Conservation (phyloP, 2,888 invertebrate genomes). For the Polia nebulosa region DNA sequence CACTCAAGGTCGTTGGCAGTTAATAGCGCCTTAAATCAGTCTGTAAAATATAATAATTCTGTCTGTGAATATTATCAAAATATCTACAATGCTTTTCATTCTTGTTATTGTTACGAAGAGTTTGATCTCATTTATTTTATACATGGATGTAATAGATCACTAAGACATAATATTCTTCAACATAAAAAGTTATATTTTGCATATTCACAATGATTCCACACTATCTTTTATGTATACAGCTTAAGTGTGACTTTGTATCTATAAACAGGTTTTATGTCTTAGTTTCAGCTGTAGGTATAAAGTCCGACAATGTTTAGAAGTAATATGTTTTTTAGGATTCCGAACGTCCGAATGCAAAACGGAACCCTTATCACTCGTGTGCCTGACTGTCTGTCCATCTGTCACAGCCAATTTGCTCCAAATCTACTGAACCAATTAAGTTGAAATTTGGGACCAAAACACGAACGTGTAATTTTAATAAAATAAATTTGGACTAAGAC, state of each 20-base stretch:
- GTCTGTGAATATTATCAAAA: background rate
- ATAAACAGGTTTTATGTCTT: conserved; percentile 9
- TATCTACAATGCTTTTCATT: background rate
- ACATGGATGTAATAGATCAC: background rate
- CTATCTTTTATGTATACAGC: background rate
- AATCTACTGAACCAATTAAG: too few species aligned
- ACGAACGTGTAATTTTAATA: too few species aligned
- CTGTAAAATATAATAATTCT: background rate
- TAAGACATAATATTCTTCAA: background rate
- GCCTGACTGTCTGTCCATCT: too few species aligned
- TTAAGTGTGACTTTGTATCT: background rate
- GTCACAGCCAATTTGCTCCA: too few species aligned
- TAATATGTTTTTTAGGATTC: background rate
- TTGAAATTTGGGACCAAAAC: too few species aligned
- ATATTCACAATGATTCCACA: background rate
- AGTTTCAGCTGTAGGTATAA: background rate
- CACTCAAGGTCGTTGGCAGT: too few species aligned
- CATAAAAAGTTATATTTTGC: background rate
- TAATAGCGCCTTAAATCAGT: too few species aligned
- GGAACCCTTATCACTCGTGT: too few species aligned
- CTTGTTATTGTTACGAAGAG: background rate
- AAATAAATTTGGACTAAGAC: too few species aligned
- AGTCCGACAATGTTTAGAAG: background rate
- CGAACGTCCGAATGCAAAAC: too few species aligned
- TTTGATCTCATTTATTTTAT: background rate